A percentile compares a stretch with the other conserved stretches of the same genome.
These are phyloP conservation scores for Semotilus atromaculatus DNA, from an alignment of 2,797 vertebrate species.

Conservation along the genomic window DNA sequence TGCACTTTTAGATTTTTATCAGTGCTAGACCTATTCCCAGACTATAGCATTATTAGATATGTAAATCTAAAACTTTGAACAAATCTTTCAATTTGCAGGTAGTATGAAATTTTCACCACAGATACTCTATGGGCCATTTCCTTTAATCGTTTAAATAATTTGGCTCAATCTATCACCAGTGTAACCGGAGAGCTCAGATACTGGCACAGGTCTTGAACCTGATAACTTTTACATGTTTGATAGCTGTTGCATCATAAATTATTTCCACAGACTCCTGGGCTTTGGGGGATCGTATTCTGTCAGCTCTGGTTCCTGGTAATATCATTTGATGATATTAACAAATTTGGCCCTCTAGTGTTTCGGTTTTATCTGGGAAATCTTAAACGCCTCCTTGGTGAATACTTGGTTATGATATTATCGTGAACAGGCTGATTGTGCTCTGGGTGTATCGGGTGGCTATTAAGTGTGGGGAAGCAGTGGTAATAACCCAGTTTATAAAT, in stretches of 20 bases:
- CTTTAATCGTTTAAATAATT: conserved; percentile 94
- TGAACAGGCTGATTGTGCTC: conserved; percentile 81
- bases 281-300: conserved; percentile 90
- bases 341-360: conserved; percentile 98
- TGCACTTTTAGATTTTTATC: background rate
- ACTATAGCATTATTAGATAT: background rate
- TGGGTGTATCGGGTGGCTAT: conserved; percentile 83
- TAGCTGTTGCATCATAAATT: conserved; percentile 98
- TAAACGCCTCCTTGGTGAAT: conserved; percentile 96
- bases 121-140: conserved; percentile 89
- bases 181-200: conserved; percentile 88
- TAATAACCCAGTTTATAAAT: conserved; percentile 82
- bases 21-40: background rate
- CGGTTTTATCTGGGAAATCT: conserved; percentile 96
- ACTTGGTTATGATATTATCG: conserved; percentile 96
- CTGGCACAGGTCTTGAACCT: conserved; percentile 88
- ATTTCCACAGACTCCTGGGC: conserved; percentile 90
- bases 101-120: conserved; percentile 42
- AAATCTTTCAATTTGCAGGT: background rate
- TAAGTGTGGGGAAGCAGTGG: conserved; percentile 77
- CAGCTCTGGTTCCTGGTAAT: conserved; percentile 94
- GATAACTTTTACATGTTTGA: conserved; percentile 98
- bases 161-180: conserved; percentile 79
- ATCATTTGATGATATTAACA: conserved; percentile 99
- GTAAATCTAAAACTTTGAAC: background rate